Percentiles rank a stretch among this genome's conserved stretches.
Evolutionary conservation across 2,113 vertebrate species (phyloP).

Genomic region (Mungos mungo): DNA sequence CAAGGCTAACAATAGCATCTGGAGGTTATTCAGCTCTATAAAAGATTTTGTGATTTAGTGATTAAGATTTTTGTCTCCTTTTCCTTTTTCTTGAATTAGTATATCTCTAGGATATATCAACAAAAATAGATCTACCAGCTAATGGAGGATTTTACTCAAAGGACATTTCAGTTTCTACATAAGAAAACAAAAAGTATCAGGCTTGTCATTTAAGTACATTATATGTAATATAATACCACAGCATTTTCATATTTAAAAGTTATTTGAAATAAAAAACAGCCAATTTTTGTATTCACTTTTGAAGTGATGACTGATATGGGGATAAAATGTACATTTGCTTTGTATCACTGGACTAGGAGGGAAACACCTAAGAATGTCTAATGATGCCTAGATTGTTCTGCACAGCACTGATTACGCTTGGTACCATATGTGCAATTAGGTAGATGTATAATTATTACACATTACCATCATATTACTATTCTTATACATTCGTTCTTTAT

Average conservation of each 20-base stretch:
- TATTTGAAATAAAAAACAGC: slow-evolving; percentile 56
- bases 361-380: slow-evolving; percentile 73
- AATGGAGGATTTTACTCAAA: not conserved
- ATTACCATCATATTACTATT: slow-evolving; percentile 79
- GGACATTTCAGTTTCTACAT: not conserved
- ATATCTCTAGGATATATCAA: not conserved
- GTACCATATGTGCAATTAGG: slow-evolving; percentile 75
- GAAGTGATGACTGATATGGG: slow-evolving; percentile 55
- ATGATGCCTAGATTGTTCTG: slow-evolving; percentile 74
- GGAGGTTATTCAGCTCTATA: not conserved
- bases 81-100: not conserved
- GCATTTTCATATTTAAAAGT: slow-evolving; percentile 25
- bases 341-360: slow-evolving; percentile 60
- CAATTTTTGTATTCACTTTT: slow-evolving; percentile 49
- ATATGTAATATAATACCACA: not conserved
- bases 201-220: not conserved
- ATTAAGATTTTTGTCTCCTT: not conserved
- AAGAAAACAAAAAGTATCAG: not conserved
- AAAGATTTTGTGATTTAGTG: not conserved
- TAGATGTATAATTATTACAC: slow-evolving; percentile 76
- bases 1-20: not conserved
- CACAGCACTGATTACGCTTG: slow-evolving; percentile 70
- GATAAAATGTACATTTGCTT: slow-evolving; percentile 67
- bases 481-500: slow-evolving; percentile 71
- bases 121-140: not conserved